Percentiles rank a stretch among this genome's conserved stretches.
These are phyloP conservation scores for Aix galericulata DNA, from an alignment of 2,113 vertebrate species.

Conservation along the genomic window DNA sequence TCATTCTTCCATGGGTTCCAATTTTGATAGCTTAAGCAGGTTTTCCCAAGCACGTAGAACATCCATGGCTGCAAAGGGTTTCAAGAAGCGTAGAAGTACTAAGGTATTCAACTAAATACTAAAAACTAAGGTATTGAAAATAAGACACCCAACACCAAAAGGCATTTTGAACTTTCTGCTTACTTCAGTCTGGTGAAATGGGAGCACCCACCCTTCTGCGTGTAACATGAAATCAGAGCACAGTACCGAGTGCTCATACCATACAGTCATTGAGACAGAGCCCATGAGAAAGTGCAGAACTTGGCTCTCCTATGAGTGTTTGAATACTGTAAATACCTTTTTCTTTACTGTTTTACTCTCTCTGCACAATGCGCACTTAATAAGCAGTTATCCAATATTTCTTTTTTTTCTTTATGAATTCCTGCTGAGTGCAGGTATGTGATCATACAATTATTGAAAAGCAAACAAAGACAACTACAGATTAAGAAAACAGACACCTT, in stretches of 20 bases:
- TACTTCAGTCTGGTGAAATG: neutral
- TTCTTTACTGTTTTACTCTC: neutral
- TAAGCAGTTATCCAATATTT: neutral
- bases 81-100: neutral
- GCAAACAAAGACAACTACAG: neutral
- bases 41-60: neutral
- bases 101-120: neutral
- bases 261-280: neutral
- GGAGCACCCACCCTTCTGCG: neutral
- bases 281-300: neutral
- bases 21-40: neutral
- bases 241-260: neutral
- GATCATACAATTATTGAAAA: neutral
- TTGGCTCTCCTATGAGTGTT: neutral
- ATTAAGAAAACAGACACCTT: neutral
- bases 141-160: neutral
- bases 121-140: neutral
- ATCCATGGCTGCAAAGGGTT: neutral
- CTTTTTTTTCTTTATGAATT: neutral
- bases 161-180: neutral
- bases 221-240: neutral
- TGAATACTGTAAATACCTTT: neutral
- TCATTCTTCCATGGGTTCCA: neutral
- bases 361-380: neutral
- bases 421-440: neutral